Evolutionary conservation across 1,140 invertebrate genomes (phyloP), one percentile per base, ranked within the genome.

Genomic region (Sminthurinus signatus): DNA sequence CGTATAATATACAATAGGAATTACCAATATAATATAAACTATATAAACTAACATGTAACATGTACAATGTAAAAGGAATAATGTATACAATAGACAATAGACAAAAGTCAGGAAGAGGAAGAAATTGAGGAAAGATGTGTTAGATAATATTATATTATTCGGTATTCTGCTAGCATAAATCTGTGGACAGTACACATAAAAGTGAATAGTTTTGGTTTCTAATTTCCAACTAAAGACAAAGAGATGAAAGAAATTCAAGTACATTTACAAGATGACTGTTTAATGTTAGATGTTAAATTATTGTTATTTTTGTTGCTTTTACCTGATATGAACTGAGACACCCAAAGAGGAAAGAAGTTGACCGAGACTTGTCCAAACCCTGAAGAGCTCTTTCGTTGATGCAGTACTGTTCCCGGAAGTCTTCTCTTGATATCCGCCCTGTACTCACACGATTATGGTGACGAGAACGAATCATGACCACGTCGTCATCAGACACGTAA

Each of bases 361-460:
- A 68, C 80, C 81, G 60, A 23, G 64, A 55, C 69, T 85, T 80
- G 75, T 94, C 91, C 8, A 95, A 83, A 61, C 88, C 87, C 75
- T 89, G 86, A 75, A 93, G 78, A 76, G 92, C 89, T 73, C 90
- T 85, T 75, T 87, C 88, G 73, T 88, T 93, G 77, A 95, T 91
- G 79, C 92, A 95, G 79, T 95, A 95, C 76, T 94, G 88, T 73
- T 91, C 88, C 42, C 86, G 79, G 66, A 90, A 89, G 75, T 93
- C 91, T 77, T 92, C 88, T 72, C 90, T 87, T 8, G 32, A 36
- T 36, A 36, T 36, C 15, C 32, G 5, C 5, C 32, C 32, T 15
- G 32, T 36, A 15, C 32, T 36, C 5, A 36, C 32, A 5, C 32
- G 32, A 15, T 36, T 36, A 15, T 8, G n/a, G n/a, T n/a, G n/a